Conservation (phyloP, 1,140 invertebrate species). For the Dreissena polymorpha region DNA sequence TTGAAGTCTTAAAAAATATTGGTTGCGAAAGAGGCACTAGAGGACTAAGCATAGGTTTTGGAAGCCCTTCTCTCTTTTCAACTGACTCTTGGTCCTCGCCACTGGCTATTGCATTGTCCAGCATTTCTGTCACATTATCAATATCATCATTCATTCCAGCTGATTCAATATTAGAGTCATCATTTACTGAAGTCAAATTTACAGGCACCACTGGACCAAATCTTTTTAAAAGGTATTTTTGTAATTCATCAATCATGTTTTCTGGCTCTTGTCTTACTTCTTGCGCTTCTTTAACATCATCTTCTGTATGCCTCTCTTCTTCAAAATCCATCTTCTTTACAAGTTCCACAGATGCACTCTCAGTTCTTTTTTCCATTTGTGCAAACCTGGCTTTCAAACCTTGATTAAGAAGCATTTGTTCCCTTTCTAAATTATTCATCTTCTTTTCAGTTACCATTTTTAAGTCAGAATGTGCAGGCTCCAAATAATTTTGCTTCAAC, state of each 20-base stretch:
- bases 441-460: constrained; percentile 5
- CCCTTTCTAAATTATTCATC: constrained; percentile 31
- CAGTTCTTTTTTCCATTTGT: neutral
- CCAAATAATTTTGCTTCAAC: no score
- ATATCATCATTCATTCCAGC: neutral
- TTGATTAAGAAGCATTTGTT: constrained; percentile 21
- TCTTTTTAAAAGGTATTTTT: constrained; percentile 41
- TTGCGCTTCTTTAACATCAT: neutral
- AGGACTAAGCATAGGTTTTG: constrained; percentile 16
- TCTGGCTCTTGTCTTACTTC: constrained; percentile 14
- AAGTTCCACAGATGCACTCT: constrained; percentile 21
- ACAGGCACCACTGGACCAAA: constrained; percentile 36
- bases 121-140: constrained; percentile 8
- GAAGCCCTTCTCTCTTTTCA: neutral
- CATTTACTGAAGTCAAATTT: neutral
- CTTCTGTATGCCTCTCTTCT: neutral
- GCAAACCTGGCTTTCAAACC: constrained; percentile 24
- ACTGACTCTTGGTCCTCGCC: neutral
- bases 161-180: neutral
- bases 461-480: no score
- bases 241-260: constrained; percentile 55
- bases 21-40: constrained; percentile 52
- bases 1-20: constrained; percentile 71
- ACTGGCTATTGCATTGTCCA: constrained; percentile 1
- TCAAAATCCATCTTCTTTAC: constrained; percentile 40